Evolutionary conservation across 2,113 vertebrate species (phyloP), one percentile per base, ranked within the genome.

Genomic region (Callospermophilus lateralis): DNA sequence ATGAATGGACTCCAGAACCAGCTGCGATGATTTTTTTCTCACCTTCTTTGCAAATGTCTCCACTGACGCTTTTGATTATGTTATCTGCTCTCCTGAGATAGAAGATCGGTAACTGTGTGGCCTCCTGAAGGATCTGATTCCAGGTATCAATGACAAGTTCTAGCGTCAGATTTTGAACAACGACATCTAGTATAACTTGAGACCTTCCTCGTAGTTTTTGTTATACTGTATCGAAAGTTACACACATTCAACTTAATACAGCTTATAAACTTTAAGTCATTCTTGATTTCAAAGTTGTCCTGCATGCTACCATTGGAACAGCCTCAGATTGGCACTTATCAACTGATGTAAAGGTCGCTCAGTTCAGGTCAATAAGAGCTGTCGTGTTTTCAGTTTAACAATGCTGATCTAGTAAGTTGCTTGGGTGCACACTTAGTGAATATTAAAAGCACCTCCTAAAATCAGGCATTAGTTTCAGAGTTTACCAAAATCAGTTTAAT

Each of bases 11-110:
- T 92, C 93, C 22, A 92, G 86, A 93, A 84, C 91, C 61, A 67
- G 74, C n/a, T 53, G 4, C 84, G 95, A 96, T 84, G 8, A 17
- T 89, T 97, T 98, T 98, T 94, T 96, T 84, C 88, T 97, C 84
- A 90, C 45, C 45, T 92, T 51, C 30, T 85, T 95, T 81, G 79
- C 22, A 89, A 97, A 91, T 63, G 19, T 74, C 95, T 81, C 74
- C 80, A 61, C 10, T 34, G 30, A 34, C 8, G 0, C 11, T 79
- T 72, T 68, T 77, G 89, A 80, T 89, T 77, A 30, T 90, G 30
- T 53, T 48, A 13, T 89, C 70, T 85, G 12, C 79, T 83, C 79
- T 96, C 84, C 63, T 84, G 22, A 80, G 93, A 97, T 65, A 87
- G 67, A 58, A 96, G 96, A 83, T 0, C 78, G 34, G 86, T 32